Conservation (phyloP, 1,140 invertebrate genomes). For the Caerostris extrusa region DNA sequence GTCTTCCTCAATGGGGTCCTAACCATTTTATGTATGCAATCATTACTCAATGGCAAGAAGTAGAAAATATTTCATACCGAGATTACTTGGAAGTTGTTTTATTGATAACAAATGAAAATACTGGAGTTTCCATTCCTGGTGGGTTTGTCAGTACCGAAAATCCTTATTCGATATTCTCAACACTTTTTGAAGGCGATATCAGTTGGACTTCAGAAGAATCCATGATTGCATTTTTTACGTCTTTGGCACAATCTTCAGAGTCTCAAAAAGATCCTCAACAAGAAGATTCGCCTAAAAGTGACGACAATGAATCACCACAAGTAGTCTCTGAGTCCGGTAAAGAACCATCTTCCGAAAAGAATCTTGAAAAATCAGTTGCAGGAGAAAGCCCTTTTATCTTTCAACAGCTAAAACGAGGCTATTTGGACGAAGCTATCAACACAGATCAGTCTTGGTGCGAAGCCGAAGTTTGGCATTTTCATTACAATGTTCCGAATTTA, state of each 20-base stretch:
- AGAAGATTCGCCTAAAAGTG: neutral
- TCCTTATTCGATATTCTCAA: neutral
- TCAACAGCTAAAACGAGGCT: conserved; percentile 13
- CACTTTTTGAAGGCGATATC: neutral
- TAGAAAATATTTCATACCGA: neutral
- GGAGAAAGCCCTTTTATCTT: conserved; percentile 80
- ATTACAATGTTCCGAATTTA: neutral
- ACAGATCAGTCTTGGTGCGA: conserved; percentile 41
- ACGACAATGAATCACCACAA: conserved; percentile 78
- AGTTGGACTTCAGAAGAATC: neutral
- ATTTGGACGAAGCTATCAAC: conserved; percentile 24
- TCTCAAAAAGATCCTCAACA: neutral
- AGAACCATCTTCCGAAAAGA: neutral
- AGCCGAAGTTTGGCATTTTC: conserved; percentile 57
- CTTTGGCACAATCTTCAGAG: neutral
- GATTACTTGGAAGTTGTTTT: conserved; percentile 40
- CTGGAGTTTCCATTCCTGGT: conserved; percentile 36
- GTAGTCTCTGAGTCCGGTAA: conserved; percentile 84
- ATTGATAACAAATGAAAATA: neutral
- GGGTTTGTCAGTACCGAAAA: conserved; percentile 6
- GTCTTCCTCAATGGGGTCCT: conserved; percentile 82
- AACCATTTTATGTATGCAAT: conserved; percentile 82
- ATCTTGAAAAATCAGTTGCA: conserved; percentile 84
- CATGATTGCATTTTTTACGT: conserved; percentile 49
- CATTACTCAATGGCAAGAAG: conserved; percentile 79